Evolutionary conservation across 2,888 invertebrate species (phyloP).

Genomic region (Petrophora chlorosata): DNA sequence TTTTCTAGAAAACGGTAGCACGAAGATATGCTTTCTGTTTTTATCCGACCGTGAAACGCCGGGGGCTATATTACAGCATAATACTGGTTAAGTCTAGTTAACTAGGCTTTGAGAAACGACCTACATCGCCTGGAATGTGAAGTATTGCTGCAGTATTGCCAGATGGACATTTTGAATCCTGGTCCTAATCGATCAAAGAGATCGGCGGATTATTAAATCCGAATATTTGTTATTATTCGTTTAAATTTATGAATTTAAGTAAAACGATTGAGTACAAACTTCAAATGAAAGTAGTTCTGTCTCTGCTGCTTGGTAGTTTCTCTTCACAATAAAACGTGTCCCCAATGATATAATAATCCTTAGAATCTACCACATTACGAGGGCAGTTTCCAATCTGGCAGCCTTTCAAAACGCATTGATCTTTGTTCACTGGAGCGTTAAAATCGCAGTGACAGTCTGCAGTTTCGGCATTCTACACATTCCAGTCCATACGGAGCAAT

Average conservation of each 20-base stretch:
- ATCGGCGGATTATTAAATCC: not conserved
- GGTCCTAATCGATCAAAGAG: too few species aligned
- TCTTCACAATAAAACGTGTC: too few species aligned
- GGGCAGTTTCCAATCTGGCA: constrained; percentile 33
- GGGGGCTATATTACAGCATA: constrained; percentile 69
- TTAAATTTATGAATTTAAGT: too few species aligned
- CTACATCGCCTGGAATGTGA: constrained; percentile 59
- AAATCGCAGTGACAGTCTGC: constrained; percentile 32
- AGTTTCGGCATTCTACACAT: constrained; percentile 32
- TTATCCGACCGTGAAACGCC: constrained; percentile 71
- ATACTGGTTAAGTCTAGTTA: constrained; percentile 51
- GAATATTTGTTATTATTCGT: not conserved
- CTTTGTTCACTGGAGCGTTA: constrained; percentile 28
- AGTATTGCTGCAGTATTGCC: constrained; percentile 35
- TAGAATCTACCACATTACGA: too few species aligned
- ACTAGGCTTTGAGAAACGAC: constrained; percentile 64
- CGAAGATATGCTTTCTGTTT: constrained; percentile 75
- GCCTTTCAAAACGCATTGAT: constrained; percentile 42
- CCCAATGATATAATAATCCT: too few species aligned
- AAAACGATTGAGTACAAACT: too few species aligned
- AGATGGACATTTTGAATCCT: not conserved
- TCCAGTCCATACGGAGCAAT: too few species aligned
- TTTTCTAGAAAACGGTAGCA: constrained; percentile 83
- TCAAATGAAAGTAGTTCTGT: too few species aligned
- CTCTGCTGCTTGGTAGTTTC: too few species aligned